Evolutionary conservation across 2,113 vertebrate species (phyloP), one percentile per base, ranked within the genome.

Genomic region (Labrus mixtus): DNA sequence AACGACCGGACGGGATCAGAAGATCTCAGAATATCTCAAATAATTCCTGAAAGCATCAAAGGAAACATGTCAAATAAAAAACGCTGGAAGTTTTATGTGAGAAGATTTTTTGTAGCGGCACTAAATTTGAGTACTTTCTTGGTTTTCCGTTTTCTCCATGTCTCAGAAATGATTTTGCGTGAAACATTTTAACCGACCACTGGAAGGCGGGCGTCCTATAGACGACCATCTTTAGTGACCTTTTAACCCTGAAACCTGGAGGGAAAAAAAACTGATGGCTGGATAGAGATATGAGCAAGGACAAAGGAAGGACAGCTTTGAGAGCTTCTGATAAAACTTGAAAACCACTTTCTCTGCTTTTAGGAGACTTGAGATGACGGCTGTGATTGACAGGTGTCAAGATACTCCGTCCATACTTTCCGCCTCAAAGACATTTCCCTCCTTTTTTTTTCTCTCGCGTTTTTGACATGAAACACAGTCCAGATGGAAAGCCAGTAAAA

Each of bases 341-440:
- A 73, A 72, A 74, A 25, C 5, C 11, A 20, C 69, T 71, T 67
- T 64, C 51, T 43, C 11, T 60, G 36, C 59, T 76, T 59, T 70
- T 25, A 73, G 61, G 39, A 37, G 39, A 45, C 36, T 10, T 10
- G 36, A 33, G 33, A 10, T 6, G 15, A 48, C 17, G 39, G 1
- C 10, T 0, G 23, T 77, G 79, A 85, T 2, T 17, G 71, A 51
- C 84, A 66, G 19, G 22, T 53, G 79, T 76, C 81, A 22, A 75
- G 60, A 43, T 3, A 45, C 53, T 41, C 66, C 41, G 9, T 16
- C 51, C 8, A 59, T 20, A 25, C 25, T 33, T 19, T 29, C 39
- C 13, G n/a, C 10, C 11, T 1, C 33, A 65, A 58, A 41, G 9
- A 68, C 3, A 1, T 29, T 23, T 41, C 19, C 3, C 11, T 15